These are phyloP conservation scores for Neosilurus mollespiculum DNA, from an alignment of 2,797 vertebrate species.

Conservation along the genomic window DNA sequence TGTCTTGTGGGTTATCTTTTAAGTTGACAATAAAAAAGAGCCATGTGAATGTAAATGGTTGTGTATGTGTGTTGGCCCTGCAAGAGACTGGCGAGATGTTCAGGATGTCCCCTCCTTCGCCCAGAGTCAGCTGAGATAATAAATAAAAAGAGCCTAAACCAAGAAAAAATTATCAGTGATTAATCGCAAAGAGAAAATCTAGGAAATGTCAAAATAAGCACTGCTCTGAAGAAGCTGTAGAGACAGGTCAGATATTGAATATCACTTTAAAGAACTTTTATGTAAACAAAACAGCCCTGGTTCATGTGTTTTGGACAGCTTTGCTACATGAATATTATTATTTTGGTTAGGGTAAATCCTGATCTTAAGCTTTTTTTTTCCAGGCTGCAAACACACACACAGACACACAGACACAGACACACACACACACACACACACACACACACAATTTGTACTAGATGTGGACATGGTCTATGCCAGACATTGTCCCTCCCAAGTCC, in stretches of 20 bases:
- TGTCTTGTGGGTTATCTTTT: conserved; percentile 23
- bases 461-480: not conserved
- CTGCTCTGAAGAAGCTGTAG: not conserved
- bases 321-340: conserved; percentile 12
- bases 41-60: no score
- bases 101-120: no score
- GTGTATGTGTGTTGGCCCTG: no score
- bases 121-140: no score
- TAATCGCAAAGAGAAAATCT: not conserved
- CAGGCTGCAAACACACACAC: not conserved
- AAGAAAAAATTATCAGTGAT: conserved; percentile 12
- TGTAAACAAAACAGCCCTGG: not conserved
- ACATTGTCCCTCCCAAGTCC: no score
- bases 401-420: no score
- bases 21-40: not conserved
- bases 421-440: no score
- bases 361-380: not conserved
- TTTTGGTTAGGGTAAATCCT: not conserved
- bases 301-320: not conserved
- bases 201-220: not conserved
- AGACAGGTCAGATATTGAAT: not conserved
- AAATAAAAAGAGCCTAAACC: not conserved
- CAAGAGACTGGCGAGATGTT: no score
- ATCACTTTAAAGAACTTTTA: not conserved
- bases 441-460: not conserved